Percentiles rank a stretch among this genome's conserved stretches.
Evolutionary conservation across 2,797 vertebrate species (phyloP).

Genomic region (Sciurus vulgaris): DNA sequence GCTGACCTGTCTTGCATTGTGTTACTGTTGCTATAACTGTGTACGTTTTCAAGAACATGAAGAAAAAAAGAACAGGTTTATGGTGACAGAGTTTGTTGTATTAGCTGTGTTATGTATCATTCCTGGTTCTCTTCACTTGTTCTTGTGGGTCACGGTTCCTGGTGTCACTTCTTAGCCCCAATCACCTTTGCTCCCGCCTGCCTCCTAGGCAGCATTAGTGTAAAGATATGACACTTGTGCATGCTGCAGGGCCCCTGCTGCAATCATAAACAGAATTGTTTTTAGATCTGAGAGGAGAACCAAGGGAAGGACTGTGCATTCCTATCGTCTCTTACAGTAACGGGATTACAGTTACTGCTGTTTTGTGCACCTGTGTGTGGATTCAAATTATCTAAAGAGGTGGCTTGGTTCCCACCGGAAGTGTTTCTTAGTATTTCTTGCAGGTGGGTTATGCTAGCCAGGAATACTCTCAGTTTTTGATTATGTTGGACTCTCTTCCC

Average conservation of each 20-base stretch:
- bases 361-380: not conserved
- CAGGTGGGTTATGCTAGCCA: not conserved
- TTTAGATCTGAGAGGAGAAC: not conserved
- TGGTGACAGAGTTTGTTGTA: not conserved
- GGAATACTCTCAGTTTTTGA: not conserved
- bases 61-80: not conserved
- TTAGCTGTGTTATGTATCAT: not conserved
- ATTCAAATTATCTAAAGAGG: too few relatives aligned
- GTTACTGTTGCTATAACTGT: not conserved
- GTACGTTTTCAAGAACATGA: not conserved
- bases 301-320: not conserved
- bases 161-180: not conserved
- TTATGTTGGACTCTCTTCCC: not conserved
- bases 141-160: not conserved
- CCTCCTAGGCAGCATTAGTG: not conserved
- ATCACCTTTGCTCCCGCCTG: not conserved
- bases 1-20: too few relatives aligned
- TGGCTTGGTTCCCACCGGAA: not conserved
- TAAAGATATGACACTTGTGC: not conserved
- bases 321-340: not conserved
- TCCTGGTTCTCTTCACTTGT: not conserved
- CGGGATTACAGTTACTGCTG: not conserved
- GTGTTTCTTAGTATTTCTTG: not conserved
- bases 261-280: not conserved
- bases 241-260: not conserved